A percentile compares a stretch with the other conserved stretches of the same genome.
Evolutionary conservation across 1,140 invertebrate species (phyloP).

Genomic region (Ephestia elutella): DNA sequence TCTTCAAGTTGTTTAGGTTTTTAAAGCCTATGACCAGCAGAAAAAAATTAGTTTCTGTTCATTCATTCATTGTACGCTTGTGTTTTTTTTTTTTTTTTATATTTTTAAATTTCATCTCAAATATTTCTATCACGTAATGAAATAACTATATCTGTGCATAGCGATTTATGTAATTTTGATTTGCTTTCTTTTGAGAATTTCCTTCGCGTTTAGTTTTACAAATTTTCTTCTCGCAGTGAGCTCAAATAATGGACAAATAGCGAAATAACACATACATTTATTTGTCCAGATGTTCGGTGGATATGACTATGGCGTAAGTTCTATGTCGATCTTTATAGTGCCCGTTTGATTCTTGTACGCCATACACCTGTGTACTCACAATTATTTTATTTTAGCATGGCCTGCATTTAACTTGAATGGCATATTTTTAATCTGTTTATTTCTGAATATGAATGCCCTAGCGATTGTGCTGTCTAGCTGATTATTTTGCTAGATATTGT

Average conservation of each 20-base stretch:
- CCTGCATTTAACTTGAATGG: not conserved
- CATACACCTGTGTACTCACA: not conserved
- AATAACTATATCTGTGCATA: no score
- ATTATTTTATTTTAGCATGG: slow-evolving; percentile 18
- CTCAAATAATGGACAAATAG: not conserved
- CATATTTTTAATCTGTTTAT: not conserved
- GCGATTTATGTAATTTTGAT: slow-evolving; percentile 5
- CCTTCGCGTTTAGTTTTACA: no score
- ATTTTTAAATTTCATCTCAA: no score
- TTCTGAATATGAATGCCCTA: not conserved
- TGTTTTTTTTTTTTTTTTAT: no score
- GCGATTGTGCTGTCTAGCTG: no score
- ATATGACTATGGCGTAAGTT: slow-evolving; percentile 74
- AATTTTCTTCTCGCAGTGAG: no score
- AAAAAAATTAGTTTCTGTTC: no score
- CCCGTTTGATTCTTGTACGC: not conserved
- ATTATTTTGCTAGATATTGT: no score
- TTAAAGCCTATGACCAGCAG: no score
- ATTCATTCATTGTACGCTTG: no score
- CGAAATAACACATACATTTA: slow-evolving; percentile 30
- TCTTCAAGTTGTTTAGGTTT: no score
- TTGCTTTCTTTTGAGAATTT: not conserved
- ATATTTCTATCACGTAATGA: no score
- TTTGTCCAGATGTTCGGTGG: slow-evolving; percentile 72
- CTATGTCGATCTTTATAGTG: slow-evolving; percentile 19